These are phyloP conservation scores for Camptogramma bilineatum DNA, from an alignment of 2,888 invertebrate species.

Conservation along the genomic window DNA sequence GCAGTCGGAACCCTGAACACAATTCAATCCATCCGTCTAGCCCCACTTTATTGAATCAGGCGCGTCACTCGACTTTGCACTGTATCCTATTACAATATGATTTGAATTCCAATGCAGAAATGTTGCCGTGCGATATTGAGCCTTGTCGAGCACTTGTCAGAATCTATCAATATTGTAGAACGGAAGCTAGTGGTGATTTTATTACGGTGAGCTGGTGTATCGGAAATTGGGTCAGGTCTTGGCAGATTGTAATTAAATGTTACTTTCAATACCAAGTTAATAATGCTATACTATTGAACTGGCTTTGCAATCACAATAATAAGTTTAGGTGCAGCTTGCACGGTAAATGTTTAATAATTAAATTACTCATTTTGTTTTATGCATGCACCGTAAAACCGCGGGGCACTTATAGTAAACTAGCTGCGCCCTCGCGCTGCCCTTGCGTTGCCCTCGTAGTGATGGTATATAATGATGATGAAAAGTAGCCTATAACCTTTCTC, in stretches of 20 bases:
- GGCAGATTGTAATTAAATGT: not conserved
- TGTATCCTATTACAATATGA: slow-evolving; percentile 49
- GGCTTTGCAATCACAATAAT: not conserved
- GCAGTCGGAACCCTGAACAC: slow-evolving; percentile 50
- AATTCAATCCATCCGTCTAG: slow-evolving; percentile 56
- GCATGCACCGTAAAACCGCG: no score
- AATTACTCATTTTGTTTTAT: no score
- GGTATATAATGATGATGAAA: no score
- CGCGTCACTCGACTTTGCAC: slow-evolving; percentile 49
- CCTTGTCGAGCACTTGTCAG: slow-evolving; percentile 31
- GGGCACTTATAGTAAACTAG: no score
- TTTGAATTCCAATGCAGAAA: slow-evolving; percentile 45
- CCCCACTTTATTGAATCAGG: slow-evolving; percentile 58
- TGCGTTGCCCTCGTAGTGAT: no score
- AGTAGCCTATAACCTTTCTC: no score
- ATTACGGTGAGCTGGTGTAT: not conserved
- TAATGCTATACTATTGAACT: not conserved
- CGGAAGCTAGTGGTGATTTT: slow-evolving; percentile 6
- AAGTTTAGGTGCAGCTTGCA: no score
- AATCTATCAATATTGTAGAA: slow-evolving; percentile 27
- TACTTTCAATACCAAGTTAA: not conserved
- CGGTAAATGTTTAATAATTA: no score
- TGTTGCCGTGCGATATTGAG: slow-evolving; percentile 22
- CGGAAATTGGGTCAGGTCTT: not conserved
- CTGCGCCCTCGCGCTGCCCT: no score